Percentiles rank a stretch among this genome's conserved stretches.
phyloP scores from a whole-genome alignment of 2,888 invertebrate genomes.

The Trissoscelio sp. region DNA sequence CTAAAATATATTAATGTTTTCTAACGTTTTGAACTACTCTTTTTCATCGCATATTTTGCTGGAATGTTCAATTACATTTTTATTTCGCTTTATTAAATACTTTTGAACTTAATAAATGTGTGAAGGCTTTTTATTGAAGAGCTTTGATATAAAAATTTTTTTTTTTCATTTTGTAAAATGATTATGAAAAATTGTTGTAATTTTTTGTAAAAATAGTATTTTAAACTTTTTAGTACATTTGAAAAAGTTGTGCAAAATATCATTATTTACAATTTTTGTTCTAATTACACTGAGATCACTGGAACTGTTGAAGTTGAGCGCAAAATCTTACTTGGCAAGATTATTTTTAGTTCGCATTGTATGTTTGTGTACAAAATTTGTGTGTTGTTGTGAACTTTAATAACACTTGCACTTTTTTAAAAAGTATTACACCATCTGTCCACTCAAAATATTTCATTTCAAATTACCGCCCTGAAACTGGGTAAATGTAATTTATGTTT shows the following conservation, averaged over 20 bases:
- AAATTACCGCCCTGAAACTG: not conserved
- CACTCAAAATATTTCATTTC: not conserved
- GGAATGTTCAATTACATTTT: not conserved
- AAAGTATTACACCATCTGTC: not conserved
- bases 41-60: not conserved
- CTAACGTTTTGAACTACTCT: too few relatives aligned
- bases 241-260: too few relatives aligned
- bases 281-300: constrained; percentile 37
- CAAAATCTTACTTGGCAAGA: constrained; percentile 47
- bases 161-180: too few relatives aligned
- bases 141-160: too few relatives aligned
- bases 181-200: not conserved
- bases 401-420: constrained; percentile 33
- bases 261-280: not conserved
- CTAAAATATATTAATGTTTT: too few relatives aligned
- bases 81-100: not conserved
- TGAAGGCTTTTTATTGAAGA: too few relatives aligned
- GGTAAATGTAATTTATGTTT: not conserved
- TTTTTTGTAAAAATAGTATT: not conserved
- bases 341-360: constrained; percentile 49
- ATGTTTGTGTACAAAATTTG: constrained; percentile 42
- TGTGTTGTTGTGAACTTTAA: constrained; percentile 32
- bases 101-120: too few relatives aligned
- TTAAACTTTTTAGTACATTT: not conserved
- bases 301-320: constrained; percentile 47